These are phyloP conservation scores for Asobara japonica DNA, from an alignment of 1,140 invertebrate species.

Conservation along the genomic window DNA sequence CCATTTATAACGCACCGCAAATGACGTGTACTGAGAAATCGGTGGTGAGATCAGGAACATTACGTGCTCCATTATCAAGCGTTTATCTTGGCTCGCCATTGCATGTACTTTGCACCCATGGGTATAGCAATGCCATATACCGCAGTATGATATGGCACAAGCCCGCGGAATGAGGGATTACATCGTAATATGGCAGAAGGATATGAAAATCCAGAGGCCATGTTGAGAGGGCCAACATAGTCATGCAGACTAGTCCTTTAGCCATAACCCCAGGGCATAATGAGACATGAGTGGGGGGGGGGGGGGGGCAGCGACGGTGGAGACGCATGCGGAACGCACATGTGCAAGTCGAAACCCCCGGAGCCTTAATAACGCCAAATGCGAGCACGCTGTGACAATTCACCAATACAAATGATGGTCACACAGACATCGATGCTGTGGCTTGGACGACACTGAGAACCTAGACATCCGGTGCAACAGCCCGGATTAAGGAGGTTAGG, in stretches of 20 bases:
- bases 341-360: conserved; percentile 32
- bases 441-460: conserved; percentile 6
- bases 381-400: conserved; percentile 17
- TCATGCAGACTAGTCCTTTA: conserved; percentile 8
- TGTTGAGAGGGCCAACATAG: neutral
- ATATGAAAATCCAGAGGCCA: neutral
- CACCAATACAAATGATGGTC: neutral
- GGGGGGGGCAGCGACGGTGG: neutral
- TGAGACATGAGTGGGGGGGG: neutral
- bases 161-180: conserved; percentile 12
- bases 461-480: conserved; percentile 59
- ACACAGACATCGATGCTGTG: neutral
- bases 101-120: neutral
- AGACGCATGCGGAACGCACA: conserved; percentile 47
- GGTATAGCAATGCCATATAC: neutral
- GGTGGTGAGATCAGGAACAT: neutral
- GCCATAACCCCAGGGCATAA: conserved; percentile 1
- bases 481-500: too few species aligned
- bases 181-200: neutral
- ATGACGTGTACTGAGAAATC: neutral
- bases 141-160: neutral
- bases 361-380: conserved; percentile 33
- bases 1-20: neutral
- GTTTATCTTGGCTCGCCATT: neutral
- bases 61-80: neutral